A percentile compares a stretch with the other conserved stretches of the same genome.
phyloP scores from a whole-genome alignment of 2,797 vertebrate species.

The Scolopax bukidnonensis region DNA sequence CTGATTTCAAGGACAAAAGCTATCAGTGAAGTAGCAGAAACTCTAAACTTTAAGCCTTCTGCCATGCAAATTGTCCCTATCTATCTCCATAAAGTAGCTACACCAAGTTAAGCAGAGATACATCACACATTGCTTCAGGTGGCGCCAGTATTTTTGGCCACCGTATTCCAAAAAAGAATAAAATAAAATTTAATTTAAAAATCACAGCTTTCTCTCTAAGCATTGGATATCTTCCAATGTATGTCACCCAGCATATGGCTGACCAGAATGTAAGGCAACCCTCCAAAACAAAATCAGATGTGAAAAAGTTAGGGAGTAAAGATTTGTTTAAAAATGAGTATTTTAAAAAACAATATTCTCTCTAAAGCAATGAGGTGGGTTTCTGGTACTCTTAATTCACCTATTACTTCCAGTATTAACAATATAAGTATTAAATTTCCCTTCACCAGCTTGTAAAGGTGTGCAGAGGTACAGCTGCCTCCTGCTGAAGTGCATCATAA shows the following conservation, averaged over 20 bases:
- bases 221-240: slow-evolving; percentile 24
- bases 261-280: slow-evolving; percentile 58
- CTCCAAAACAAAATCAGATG: slow-evolving; percentile 47
- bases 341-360: neutral
- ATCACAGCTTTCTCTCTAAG: slow-evolving; percentile 25
- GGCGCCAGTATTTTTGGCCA: neutral
- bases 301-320: slow-evolving; percentile 29
- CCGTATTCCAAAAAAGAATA: neutral
- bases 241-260: slow-evolving; percentile 58
- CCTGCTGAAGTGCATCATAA: neutral
- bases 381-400: neutral
- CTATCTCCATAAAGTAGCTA: neutral
- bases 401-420: neutral
- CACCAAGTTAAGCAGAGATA: neutral
- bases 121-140: neutral
- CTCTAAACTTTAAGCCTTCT: neutral
- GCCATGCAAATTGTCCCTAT: neutral
- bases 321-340: neutral
- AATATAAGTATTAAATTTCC: neutral
- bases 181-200: neutral
- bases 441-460: neutral
- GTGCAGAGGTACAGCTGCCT: neutral
- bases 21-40: neutral
- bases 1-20: neutral
- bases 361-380: neutral